A percentile compares a stretch with the other conserved stretches of the same genome.
Evolutionary conservation across 2,113 vertebrate species (phyloP).

Genomic region (Tricholaema leucomelas): DNA sequence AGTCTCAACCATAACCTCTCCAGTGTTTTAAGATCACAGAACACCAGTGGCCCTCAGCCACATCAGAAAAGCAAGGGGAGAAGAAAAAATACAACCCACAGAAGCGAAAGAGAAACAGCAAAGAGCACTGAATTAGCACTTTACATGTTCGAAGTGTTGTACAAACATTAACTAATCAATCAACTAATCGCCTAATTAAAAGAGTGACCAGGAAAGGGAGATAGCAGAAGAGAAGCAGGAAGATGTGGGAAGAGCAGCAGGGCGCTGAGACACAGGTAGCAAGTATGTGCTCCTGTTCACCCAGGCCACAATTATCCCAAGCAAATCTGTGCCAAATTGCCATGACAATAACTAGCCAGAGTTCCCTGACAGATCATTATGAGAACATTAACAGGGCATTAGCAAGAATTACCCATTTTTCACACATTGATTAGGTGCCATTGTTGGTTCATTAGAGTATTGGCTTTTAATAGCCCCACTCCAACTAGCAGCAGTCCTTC

Average conservation of each 20-base stretch:
- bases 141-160: conserved; percentile 14
- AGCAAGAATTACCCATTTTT: conserved; percentile 80
- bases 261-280: not conserved
- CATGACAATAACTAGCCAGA: conserved; percentile 78
- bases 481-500: conserved; percentile 28
- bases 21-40: not conserved
- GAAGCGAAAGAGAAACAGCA: not conserved
- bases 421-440: conserved; percentile 82
- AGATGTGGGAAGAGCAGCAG: not conserved
- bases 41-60: not conserved
- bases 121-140: conserved; percentile 21
- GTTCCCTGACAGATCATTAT: conserved; percentile 80
- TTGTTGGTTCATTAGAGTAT: conserved; percentile 73
- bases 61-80: not conserved
- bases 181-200: conserved; percentile 57
- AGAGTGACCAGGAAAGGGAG: not conserved
- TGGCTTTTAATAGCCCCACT: conserved; percentile 71
- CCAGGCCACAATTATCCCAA: conserved; percentile 41
- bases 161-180: conserved; percentile 59
- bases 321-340: conserved; percentile 71
- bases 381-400: conserved; percentile 80
- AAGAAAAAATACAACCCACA: not conserved
- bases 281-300: not conserved
- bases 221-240: not conserved
- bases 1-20: not conserved